A percentile compares a stretch with the other conserved stretches of the same genome.
phyloP scores from a whole-genome alignment of 2,797 vertebrate genomes.

The Tolypeutes matacus region DNA sequence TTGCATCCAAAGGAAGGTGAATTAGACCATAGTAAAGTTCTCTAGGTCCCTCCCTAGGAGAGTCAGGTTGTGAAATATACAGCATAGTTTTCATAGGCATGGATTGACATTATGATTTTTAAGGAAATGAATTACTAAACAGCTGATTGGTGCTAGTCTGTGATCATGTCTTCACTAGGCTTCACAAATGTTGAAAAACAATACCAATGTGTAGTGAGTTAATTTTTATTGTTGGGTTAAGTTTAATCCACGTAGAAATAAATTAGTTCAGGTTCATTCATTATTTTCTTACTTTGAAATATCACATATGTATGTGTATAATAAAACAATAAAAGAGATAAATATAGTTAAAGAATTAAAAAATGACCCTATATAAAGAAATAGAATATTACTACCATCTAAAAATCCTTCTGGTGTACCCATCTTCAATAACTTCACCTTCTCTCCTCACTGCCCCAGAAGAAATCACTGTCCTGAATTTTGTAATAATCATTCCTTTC shows the following conservation, averaged over 20 bases:
- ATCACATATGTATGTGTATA: neutral
- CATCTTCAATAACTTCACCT: neutral
- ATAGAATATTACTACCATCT: neutral
- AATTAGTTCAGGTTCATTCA: neutral
- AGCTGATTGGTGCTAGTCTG: neutral
- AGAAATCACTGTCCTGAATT: neutral
- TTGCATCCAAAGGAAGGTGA: neutral
- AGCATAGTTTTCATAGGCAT: neutral
- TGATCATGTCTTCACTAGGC: neutral
- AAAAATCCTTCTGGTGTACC: neutral
- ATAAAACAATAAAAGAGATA: neutral
- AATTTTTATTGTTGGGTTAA: neutral
- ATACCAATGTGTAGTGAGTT: neutral
- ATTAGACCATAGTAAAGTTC: neutral
- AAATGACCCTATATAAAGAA: neutral
- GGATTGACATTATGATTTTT: neutral
- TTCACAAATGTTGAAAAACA: constrained; percentile 44
- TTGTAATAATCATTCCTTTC: constrained; percentile 7
- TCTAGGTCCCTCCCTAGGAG: neutral
- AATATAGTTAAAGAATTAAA: neutral
- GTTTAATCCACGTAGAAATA: neutral
- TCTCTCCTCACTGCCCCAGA: neutral
- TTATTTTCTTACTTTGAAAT: constrained; percentile 48
- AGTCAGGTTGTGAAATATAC: constrained; percentile 1
- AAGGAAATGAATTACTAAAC: neutral